Conservation (phyloP, 2,113 vertebrate genomes). For the Neopipo cinnamomea region DNA sequence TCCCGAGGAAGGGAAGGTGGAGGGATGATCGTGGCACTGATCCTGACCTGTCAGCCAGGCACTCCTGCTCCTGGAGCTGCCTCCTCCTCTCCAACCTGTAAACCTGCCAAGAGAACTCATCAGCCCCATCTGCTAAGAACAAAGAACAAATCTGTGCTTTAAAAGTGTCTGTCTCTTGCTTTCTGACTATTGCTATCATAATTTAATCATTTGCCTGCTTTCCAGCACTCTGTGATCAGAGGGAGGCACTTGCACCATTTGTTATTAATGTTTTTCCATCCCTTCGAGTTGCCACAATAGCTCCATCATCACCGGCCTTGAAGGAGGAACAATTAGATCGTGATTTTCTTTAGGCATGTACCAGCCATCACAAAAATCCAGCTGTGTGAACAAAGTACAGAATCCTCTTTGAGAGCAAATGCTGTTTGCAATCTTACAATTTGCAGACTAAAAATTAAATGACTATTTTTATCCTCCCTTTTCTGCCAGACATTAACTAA, state of each 20-base stretch:
- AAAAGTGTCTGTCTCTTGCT: neutral
- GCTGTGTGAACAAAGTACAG: conserved; percentile 36
- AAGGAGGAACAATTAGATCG: conserved; percentile 4
- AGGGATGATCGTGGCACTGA: neutral
- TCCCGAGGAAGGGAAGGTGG: neutral
- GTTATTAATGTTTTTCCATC: neutral
- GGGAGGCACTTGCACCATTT: neutral
- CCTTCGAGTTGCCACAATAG: neutral
- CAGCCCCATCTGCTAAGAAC: neutral
- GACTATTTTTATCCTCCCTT: conserved; percentile 34
- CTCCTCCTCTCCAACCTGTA: neutral
- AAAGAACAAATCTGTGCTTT: neutral
- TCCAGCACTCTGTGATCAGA: neutral
- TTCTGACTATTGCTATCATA: neutral
- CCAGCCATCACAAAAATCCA: conserved; percentile 38
- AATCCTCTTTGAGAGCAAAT: neutral
- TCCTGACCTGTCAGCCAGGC: neutral
- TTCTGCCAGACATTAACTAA: conserved; percentile 2
- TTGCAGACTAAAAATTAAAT: conserved; percentile 54
- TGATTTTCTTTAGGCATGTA: conserved; percentile 24
- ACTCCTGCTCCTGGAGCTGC: neutral
- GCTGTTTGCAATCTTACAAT: conserved; percentile 45
- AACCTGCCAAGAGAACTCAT: neutral
- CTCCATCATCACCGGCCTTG: neutral
- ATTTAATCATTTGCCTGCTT: neutral